Base-by-base conservation (phyloP, 2,888 invertebrate species). In the Amphipyra berbera region DNA sequence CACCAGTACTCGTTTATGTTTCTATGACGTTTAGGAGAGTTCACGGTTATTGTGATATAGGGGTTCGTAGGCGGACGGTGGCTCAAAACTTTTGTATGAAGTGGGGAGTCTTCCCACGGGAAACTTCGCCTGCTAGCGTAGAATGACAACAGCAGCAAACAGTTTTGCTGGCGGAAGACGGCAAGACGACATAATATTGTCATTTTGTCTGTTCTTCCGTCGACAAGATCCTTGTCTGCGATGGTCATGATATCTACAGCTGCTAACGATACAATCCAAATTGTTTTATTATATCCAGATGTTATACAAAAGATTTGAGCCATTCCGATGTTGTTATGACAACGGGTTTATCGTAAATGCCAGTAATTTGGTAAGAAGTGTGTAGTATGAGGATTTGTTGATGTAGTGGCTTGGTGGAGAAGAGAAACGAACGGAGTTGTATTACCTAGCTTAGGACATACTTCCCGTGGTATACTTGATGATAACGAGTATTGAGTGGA, bases 21-120 rank as follows among this genome's bases (percentile, higher is more conserved):
- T 89, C 89, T 89, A 89, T 89, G 89, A 85, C 89, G 89, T 89
- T 88, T 81, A 76, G 71, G 79, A 67, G 72, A 55, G 78, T 75
- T 74, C 73, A 79, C 71, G 80, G 78, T 74, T 74, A 80, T 78
- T 85, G 86, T 82, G 82, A 82, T 83, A 81, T 79, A 73, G 74
- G 61, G 72, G 62, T 71, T 70, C 47, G 70, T 81, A 68, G 71
- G 63, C 62, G 73, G 75, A 61, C 53, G 64, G 68, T 75, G 79
- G 78, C 72, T 79, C 78, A 78, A 73, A 76, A 58, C 61, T 68
- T 56, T 66, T 63, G 68, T 66, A 65, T 9, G 37, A 49, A 53
- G 50, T 21, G 38, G n/a, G 21, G 30, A 3, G 21, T 3, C 21
- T 21, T 13, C 42, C 44, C 27, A 37, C 14, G n/a, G 15, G 27